These are phyloP conservation scores for Aphelenchoides besseyi DNA, from an alignment of 1,140 invertebrate genomes.

Conservation along the genomic window DNA sequence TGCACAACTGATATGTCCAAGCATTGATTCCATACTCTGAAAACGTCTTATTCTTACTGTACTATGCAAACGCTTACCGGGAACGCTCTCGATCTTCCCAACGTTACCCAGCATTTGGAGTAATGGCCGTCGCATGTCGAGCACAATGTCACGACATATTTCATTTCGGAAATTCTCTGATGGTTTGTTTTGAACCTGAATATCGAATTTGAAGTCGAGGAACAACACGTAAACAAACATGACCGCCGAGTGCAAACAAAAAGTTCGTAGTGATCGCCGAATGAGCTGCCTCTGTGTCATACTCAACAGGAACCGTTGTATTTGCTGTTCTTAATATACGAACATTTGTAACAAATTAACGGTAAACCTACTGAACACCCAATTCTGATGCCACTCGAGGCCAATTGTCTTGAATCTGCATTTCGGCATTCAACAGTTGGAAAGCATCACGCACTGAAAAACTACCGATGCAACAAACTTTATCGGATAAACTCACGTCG, in stretches of 20 bases:
- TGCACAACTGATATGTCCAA: conserved; percentile 18
- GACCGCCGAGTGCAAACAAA: conserved; percentile 15
- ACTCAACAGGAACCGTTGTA: not conserved
- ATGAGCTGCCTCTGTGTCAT: not conserved
- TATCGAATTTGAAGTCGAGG: not conserved
- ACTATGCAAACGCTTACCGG: not conserved
- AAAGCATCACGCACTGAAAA: conserved; percentile 17
- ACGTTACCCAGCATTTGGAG: conserved; percentile 6
- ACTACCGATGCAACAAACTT: too few relatives aligned
- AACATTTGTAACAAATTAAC: not conserved
- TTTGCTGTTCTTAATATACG: not conserved
- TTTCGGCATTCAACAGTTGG: conserved; percentile 12
- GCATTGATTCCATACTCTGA: conserved; percentile 4
- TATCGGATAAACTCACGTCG: too few relatives aligned
- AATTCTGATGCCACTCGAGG: not conserved
- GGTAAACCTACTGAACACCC: not conserved
- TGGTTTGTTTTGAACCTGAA: conserved; percentile 8
- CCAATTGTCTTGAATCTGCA: not conserved
- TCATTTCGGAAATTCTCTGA: not conserved
- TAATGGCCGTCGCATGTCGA: not conserved
- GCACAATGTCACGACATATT: not conserved
- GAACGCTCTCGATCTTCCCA: conserved; percentile 1
- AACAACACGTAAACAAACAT: not conserved
- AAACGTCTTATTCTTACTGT: not conserved
- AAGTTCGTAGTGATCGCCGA: not conserved